Conservation (phyloP, 1,140 invertebrate species). For the Alviniconcha marisindica region DNA sequence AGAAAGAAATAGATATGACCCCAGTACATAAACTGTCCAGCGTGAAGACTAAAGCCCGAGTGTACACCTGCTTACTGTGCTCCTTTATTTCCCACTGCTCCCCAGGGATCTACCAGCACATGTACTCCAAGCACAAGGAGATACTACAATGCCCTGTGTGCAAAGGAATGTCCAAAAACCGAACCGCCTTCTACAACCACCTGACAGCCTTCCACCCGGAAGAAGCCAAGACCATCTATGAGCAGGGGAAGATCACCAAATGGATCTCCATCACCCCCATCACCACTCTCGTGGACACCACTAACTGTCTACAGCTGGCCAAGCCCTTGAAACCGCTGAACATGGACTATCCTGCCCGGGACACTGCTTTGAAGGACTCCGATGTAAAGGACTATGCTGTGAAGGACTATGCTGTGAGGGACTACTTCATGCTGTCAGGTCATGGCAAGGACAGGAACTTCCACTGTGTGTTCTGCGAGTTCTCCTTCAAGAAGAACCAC, state of each 20-base stretch:
- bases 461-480: constrained; percentile 6
- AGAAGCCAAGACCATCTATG: not conserved
- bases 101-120: constrained; percentile 13
- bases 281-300: not conserved
- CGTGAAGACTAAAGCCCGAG: not conserved
- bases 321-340: not conserved
- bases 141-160: not conserved
- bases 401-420: not conserved
- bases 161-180: not conserved
- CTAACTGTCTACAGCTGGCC: not conserved
- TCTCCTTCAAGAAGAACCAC: constrained; percentile 10
- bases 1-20: too few species aligned
- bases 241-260: not conserved
- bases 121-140: not conserved
- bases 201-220: not conserved
- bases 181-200: not conserved
- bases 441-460: not conserved
- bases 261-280: not conserved
- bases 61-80: not conserved
- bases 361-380: too few species aligned
- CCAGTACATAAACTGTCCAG: too few species aligned
- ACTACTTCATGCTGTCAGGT: not conserved
- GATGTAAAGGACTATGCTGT: not conserved
- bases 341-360: not conserved
- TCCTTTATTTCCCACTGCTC: not conserved